Base-by-base conservation (phyloP, 2,888 invertebrate species). In the Ennomos erosarius region DNA sequence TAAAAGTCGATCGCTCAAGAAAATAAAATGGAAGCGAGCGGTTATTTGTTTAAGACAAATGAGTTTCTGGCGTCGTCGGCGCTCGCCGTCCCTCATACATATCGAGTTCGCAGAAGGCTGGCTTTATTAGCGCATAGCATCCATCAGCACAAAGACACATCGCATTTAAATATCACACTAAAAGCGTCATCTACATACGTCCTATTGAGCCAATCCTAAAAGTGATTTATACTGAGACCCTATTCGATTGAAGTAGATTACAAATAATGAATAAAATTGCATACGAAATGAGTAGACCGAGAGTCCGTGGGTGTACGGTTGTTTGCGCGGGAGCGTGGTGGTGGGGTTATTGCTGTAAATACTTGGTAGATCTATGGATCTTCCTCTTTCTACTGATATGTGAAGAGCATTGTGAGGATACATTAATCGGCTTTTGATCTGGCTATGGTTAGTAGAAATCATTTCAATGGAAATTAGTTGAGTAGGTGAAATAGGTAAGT, bases 221-320 rank as follows among this genome's bases (percentile, higher is more conserved):
- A 89, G 89, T 91, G 90, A 90, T 90, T 90, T 90, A 90, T 88
- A 87, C 87, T 72, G 87, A 81, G 86, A 84, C 87, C 87, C 87
- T 86, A 88, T 89, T 87, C 90, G 84, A 91, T 90, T 90, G 89
- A 88, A 90, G 90, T 87, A 87, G 90, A 90, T 91, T 90, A 91
- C 91, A 91, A 91, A 91, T 91, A 90, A 91, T 91, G 91, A 90
- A 90, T 91, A 90, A 91, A 91, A 91, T 91, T 91, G 91, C 91
- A 91, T 91, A 88, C 87, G 88, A 87, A 91, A 91, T 91, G 90
- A 90, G 90, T 79, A 81, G 82, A 85, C 79, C 79, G 82, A 81
- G 82, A 81, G 86, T 82, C 87, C 82, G 86, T 81, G 84, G 85
- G 84, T 82, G 78, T 83, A 81, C 76, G 80, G 78, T 81, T 89